Evolutionary conservation across 2,888 invertebrate genomes (phyloP).

Genomic region (Philopedon plagiatum): DNA sequence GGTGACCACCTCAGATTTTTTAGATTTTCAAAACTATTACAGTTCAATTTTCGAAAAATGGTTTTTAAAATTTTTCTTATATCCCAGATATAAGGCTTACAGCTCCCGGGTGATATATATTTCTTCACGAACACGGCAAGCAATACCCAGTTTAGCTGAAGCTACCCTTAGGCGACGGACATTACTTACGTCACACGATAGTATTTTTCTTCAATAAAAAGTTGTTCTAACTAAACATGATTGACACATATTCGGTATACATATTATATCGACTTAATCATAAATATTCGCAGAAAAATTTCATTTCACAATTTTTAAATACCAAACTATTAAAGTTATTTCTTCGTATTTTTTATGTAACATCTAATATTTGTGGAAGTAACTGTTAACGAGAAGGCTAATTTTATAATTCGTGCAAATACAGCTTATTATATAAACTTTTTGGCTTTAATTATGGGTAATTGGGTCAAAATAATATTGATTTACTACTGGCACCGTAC

Average conservation of each 20-base stretch:
- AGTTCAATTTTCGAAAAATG: too few relatives aligned
- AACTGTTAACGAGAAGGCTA: neutral
- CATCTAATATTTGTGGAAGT: neutral
- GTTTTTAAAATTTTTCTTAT: too few relatives aligned
- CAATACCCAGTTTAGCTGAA: too few relatives aligned
- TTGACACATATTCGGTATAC: neutral
- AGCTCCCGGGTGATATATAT: too few relatives aligned
- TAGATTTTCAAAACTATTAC: too few relatives aligned
- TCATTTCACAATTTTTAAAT: neutral
- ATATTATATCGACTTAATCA: neutral
- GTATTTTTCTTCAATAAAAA: neutral
- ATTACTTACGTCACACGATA: too few relatives aligned
- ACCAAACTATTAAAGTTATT: neutral
- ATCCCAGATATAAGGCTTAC: too few relatives aligned
- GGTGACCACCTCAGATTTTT: too few relatives aligned
- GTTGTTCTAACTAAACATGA: neutral
- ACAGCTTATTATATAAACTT: neutral
- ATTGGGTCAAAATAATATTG: too few relatives aligned
- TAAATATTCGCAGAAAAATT: neutral
- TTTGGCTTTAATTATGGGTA: neutral
- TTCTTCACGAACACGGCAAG: too few relatives aligned
- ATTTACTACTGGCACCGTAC: too few relatives aligned
- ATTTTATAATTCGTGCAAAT: neutral
- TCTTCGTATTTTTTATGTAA: neutral
- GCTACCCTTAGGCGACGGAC: too few relatives aligned